Base-by-base conservation (phyloP, 1,140 invertebrate genomes). In the Neuroterus valhalla region DNA sequence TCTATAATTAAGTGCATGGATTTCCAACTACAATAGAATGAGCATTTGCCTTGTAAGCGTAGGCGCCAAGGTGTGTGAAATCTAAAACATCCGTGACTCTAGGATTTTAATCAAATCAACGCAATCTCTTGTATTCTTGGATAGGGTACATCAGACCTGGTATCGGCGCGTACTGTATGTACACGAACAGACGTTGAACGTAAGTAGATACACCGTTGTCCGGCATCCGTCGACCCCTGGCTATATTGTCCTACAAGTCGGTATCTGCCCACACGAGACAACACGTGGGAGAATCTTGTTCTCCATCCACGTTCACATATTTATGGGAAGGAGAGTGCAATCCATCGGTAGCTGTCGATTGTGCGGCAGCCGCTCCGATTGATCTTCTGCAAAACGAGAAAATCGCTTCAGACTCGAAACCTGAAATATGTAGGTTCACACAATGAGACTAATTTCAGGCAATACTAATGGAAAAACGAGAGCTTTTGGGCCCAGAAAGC, bases 231-330 rank as follows among this genome's bases (percentile, higher is more conserved):
- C 52, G 52, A 55, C 46, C 68, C 66, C 67, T 26, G 67, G 31
- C 50, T 72, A 68, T 68, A 76, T 70, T 76, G 79, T 81, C 77
- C 78, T 74, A 81, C 82, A 80, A 81, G 78, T 70, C 75, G 75
- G 80, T 76, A 83, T 78, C 79, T 76, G 76, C 81, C 83, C 83
- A 84, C 83, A 75, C 77, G 68, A 55, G 50, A 76, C 50, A 70
- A 42, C 75, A 75, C 80, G 81, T 82, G 77, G 71, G 75, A 71
- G 75, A 74, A 52, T 79, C 73, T 81, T 67, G 48, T 46, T 26
- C 67, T 46, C 55, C 42, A 52, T 23, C 62, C 62, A 42, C 66
- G 48, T 68, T 46, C 71, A 50, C 69, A 50, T 82, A 79, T 82
- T 81, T 82, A 82, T 79, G 75, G 68, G 68, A 3, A 26, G 52